Evolutionary conservation across 2,113 vertebrate species (phyloP), one percentile per base, ranked within the genome.

Genomic region (Eonycteris spelaea): DNA sequence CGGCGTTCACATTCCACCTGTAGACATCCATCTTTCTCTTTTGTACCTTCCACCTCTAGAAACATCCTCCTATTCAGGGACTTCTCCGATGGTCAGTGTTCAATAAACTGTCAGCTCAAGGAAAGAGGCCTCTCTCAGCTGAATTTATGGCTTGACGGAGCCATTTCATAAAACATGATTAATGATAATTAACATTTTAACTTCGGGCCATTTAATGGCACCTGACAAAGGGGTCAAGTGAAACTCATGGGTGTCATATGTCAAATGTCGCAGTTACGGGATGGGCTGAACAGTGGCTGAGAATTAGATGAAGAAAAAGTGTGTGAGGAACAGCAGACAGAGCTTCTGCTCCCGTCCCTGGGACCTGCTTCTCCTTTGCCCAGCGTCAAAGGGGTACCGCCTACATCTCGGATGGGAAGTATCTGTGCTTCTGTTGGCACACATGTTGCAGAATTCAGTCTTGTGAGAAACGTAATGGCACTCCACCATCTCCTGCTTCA

Each of bases 161-260:
- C 2, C 55, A 4, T 94, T 97, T 97, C 97, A 97, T 98, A 97
- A 97, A 97, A 38, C 73, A 92, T n/a, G 2, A 97, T 94, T 94
- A 92, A 97, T 98, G 95, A 94, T 98, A 96, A 96, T 94, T 98
- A 77, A 97, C 94, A 96, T 97, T 97, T 82, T 96, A 97, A 95
- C 33, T 68, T 95, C 92, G 4, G 77, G 86, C 95, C 79, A 38
- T 90, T 98, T 96, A 78, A 89, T 97, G 84, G 92, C 97, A 94
- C 96, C 97, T 26, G 53, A 89, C 97, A 93, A 95, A 97, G 61
- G 95, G 97, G 97, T 97, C 97, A 97, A 97, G 74, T 88, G 96
- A 97, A 97, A 97, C 97, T 94, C 97, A 95, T 83, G 94, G 95
- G 67, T 61, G 91, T 94, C 84, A 92, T 1, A 0, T 90, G 97